These are phyloP conservation scores for Agelastica alni DNA, from an alignment of 2,888 invertebrate genomes.

Conservation along the genomic window DNA sequence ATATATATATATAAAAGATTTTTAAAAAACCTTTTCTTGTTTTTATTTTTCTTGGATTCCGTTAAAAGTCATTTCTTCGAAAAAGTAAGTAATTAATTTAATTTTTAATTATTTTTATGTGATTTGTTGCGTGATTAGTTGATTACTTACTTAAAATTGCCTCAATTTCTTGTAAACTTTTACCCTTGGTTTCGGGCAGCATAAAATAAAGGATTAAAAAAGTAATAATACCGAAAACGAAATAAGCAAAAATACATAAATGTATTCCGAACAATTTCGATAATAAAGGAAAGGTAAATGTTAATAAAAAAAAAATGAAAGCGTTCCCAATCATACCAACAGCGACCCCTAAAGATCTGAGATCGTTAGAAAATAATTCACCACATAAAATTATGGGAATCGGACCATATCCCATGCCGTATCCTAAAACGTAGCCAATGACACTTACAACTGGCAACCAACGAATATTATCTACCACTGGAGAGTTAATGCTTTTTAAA, in stretches of 20 bases:
- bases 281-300: not conserved
- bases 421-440: not conserved
- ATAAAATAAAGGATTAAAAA: not conserved
- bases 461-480: not conserved
- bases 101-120: too few relatives aligned
- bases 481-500: not conserved
- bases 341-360: not conserved
- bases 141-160: not conserved
- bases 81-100: too few relatives aligned
- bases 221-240: not conserved
- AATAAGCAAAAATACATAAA: not conserved
- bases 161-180: not conserved
- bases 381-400: not conserved
- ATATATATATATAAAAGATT: too few relatives aligned
- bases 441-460: not conserved
- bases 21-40: too few relatives aligned
- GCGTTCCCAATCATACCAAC: not conserved
- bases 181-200: not conserved
- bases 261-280: not conserved
- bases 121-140: too few relatives aligned
- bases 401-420: not conserved
- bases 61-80: too few relatives aligned
- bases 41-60: too few relatives aligned
- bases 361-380: not conserved
- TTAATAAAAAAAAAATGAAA: not conserved